Evolutionary conservation across 1,140 invertebrate genomes (phyloP).

Genomic region (Pantala flavescens): DNA sequence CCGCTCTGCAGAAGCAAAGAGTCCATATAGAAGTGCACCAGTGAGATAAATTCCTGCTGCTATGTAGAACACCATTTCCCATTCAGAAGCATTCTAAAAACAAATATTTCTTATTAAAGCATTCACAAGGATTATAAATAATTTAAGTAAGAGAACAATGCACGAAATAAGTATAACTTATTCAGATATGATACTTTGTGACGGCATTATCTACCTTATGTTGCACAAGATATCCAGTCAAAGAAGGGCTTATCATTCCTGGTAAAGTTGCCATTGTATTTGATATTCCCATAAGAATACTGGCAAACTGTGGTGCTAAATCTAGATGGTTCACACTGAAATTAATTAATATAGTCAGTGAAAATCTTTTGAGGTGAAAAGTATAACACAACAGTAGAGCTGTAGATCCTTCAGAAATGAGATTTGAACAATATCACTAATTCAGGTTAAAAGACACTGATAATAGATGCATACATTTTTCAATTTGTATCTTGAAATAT

Average conservation of each 20-base stretch:
- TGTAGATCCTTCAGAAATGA: too few species aligned
- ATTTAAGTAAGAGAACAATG: neutral
- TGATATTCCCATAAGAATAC: slow-evolving; percentile 41
- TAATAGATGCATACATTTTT: too few species aligned
- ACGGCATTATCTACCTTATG: slow-evolving; percentile 26
- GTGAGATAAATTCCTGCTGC: slow-evolving; percentile 35
- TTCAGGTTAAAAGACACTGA: too few species aligned
- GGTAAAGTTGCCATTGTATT: slow-evolving; percentile 45
- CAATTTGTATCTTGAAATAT: too few species aligned
- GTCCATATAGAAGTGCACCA: slow-evolving; percentile 36
- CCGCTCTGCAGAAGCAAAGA: slow-evolving; percentile 38
- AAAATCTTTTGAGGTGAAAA: too few species aligned
- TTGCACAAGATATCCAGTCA: slow-evolving; percentile 38
- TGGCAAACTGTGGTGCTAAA: slow-evolving; percentile 37
- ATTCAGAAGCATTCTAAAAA: slow-evolving; percentile 34
- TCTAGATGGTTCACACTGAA: slow-evolving; percentile 43
- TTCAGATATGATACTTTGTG: too few species aligned
- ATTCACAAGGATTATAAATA: too few species aligned
- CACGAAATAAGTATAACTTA: too few species aligned
- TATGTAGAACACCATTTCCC: slow-evolving; percentile 43
- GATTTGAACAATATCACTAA: neutral
- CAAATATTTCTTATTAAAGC: neutral
- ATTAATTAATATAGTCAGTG: neutral
- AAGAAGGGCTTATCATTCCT: slow-evolving; percentile 40
- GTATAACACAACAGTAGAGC: too few species aligned